Conservation (phyloP, 2,888 invertebrate genomes). For the Drosophila bunnanda region DNA sequence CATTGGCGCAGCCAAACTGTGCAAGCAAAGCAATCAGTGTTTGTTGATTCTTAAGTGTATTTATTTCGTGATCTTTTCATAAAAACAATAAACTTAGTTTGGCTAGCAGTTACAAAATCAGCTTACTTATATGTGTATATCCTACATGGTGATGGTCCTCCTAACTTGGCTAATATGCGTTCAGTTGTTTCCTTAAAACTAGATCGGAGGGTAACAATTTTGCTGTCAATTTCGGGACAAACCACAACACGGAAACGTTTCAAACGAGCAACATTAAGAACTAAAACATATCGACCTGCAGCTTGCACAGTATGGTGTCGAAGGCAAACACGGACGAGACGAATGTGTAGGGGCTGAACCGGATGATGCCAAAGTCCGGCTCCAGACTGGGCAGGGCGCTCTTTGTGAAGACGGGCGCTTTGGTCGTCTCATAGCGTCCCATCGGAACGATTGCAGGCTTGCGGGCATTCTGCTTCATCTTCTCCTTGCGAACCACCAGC, state of each 20-base stretch:
- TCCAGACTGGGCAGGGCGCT: conserved; percentile 82
- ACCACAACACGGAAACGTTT: conserved; percentile 31
- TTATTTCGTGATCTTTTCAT: conserved; percentile 13
- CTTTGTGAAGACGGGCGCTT: conserved; percentile 61
- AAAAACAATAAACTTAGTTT: conserved; percentile 34
- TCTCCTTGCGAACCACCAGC: conserved; percentile 84
- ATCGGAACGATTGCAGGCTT: conserved; percentile 58
- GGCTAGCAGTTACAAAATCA: conserved; percentile 15
- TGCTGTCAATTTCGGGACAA: conserved; percentile 12
- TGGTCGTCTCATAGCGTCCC: conserved; percentile 49
- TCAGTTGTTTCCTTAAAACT: conserved; percentile 7
- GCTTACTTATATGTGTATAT: not conserved
- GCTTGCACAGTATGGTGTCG: conserved; percentile 82
- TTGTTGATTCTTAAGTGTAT: not conserved
- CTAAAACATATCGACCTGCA: conserved; percentile 78
- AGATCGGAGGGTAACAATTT: conserved; percentile 8
- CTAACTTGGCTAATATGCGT: not conserved
- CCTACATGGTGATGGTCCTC: not conserved
- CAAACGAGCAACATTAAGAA: conserved; percentile 53
- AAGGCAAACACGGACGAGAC: conserved; percentile 84
- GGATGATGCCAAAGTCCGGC: conserved; percentile 84
- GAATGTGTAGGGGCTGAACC: conserved; percentile 83
- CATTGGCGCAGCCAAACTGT: conserved; percentile 58
- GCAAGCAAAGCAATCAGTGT: conserved; percentile 41
- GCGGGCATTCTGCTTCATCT: conserved; percentile 83